Evolutionary conservation across 2,113 vertebrate species (phyloP).

Genomic region (Lichenostomus cassidix): DNA sequence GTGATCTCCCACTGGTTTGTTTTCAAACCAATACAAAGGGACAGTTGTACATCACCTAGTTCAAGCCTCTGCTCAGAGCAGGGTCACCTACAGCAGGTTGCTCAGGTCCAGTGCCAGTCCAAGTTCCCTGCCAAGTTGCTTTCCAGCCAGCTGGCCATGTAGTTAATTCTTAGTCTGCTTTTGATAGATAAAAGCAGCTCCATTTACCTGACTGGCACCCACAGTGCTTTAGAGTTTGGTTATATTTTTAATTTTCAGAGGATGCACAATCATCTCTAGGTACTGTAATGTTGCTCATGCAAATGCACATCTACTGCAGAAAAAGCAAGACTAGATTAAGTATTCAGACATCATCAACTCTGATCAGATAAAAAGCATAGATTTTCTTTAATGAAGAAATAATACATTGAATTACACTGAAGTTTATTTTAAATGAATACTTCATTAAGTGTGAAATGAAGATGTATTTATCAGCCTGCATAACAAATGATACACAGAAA

Average conservation of each 20-base stretch:
- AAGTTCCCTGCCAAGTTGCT: neutral
- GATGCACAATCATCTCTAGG: neutral
- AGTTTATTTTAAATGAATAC: neutral
- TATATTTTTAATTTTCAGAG: neutral
- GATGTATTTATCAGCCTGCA: neutral
- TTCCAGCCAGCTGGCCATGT: neutral
- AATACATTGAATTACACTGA: neutral
- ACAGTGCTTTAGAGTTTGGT: neutral
- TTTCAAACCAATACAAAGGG: no score
- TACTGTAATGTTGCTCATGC: neutral
- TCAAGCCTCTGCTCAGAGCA: neutral
- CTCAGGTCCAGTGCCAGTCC: neutral
- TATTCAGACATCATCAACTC: neutral
- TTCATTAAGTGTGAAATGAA: constrained; percentile 3
- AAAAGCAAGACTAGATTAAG: neutral
- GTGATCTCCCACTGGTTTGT: no score
- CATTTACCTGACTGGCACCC: neutral
- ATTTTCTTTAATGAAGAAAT: neutral
- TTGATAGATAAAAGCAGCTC: neutral
- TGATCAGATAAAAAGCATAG: neutral
- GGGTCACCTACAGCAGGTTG: neutral
- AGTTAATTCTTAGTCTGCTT: neutral
- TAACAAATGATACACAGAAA: neutral
- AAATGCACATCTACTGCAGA: neutral
- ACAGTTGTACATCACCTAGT: neutral